Percentiles rank a stretch among this genome's conserved stretches.
Evolutionary conservation across 2,888 invertebrate genomes (phyloP).

Genomic region (Lasioglossum malachurum): DNA sequence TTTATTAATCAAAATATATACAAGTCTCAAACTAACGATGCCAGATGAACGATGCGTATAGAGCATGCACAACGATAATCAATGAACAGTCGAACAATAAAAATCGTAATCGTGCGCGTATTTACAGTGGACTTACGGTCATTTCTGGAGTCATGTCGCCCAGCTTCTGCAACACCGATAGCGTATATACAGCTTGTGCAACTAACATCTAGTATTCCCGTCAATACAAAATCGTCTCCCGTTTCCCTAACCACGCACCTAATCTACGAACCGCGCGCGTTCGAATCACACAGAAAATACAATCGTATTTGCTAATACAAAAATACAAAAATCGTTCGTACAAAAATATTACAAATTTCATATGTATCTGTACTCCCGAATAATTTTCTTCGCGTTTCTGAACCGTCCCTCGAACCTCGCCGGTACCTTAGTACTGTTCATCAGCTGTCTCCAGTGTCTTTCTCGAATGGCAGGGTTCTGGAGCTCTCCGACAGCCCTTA

Average conservation of each 20-base stretch:
- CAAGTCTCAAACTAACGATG: conserved; percentile 6
- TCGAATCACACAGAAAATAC: not conserved
- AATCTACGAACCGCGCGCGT: not conserved
- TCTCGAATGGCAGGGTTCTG: conserved; percentile 98
- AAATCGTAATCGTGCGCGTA: conserved; percentile 73
- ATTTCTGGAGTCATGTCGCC: conserved; percentile 85
- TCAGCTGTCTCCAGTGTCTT: conserved; percentile 98
- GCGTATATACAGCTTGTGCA: conserved; percentile 84
- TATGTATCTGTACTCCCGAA: not conserved
- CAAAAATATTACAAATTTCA: conserved; percentile 3
- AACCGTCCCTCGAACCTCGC: conserved; percentile 38
- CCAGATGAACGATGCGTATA: not conserved
- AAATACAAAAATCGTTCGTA: not conserved
- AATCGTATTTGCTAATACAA: no score
- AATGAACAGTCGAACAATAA: not conserved
- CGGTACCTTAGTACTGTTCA: conserved; percentile 96
- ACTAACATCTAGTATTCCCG: conserved; percentile 70
- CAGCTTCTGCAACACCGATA: conserved; percentile 85
- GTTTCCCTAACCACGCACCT: not conserved
- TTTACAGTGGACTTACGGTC: conserved; percentile 85
- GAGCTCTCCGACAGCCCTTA: conserved; percentile 97
- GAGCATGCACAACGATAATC: conserved; percentile 20
- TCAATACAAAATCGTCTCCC: conserved; percentile 33
- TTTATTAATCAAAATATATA: conserved; percentile 60
- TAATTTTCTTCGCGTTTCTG: conserved; percentile 16